Percentiles rank a stretch among this genome's conserved stretches.
These are phyloP conservation scores for Mythimna impura DNA, from an alignment of 2,888 invertebrate genomes.

Conservation along the genomic window DNA sequence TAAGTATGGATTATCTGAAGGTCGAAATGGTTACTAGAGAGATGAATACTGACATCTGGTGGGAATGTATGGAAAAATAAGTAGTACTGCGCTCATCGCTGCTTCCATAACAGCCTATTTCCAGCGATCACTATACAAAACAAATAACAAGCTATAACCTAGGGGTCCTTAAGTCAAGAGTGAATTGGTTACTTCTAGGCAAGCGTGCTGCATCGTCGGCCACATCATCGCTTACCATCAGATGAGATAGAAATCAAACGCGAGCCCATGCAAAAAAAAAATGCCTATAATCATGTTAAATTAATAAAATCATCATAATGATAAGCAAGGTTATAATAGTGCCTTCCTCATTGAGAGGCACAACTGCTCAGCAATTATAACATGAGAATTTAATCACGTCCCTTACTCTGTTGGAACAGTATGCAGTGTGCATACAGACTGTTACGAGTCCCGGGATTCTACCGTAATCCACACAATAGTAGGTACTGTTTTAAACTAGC, in stretches of 20 bases:
- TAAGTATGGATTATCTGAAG: background rate
- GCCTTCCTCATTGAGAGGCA: background rate
- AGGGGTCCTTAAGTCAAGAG: no score
- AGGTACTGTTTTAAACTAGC: constrained; percentile 21
- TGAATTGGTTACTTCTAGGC: no score
- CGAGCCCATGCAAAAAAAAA: no score
- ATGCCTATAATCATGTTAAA: no score
- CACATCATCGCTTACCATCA: no score
- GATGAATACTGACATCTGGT: background rate
- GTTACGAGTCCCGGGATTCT: background rate
- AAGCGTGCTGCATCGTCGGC: no score
- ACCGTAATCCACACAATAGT: constrained; percentile 27
- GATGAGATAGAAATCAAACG: no score
- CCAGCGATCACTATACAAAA: no score
- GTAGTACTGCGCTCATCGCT: no score
- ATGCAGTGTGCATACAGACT: constrained; percentile 25
- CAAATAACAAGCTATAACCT: no score
- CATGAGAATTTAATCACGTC: constrained; percentile 30
- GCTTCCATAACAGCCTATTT: no score
- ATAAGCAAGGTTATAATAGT: background rate
- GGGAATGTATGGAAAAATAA: background rate
- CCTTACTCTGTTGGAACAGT: constrained; percentile 9
- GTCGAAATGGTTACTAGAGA: no score
- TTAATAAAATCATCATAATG: background rate
- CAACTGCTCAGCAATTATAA: constrained; percentile 22